These are phyloP conservation scores for Drosophila prosaltans DNA, from an alignment of 1,140 invertebrate genomes.

Conservation along the genomic window DNA sequence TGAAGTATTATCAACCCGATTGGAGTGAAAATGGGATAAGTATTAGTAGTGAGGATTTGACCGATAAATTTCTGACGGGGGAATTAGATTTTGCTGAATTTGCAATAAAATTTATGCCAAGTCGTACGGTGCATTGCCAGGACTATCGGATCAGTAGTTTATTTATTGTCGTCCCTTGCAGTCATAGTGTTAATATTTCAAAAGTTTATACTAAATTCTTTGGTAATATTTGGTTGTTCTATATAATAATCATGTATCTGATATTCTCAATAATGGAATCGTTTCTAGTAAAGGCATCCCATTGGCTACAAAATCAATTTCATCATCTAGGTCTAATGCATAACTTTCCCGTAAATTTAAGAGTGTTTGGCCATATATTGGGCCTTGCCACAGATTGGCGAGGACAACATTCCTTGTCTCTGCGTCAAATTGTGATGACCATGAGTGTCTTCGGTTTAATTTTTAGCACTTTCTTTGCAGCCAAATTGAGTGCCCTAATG, in stretches of 20 bases:
- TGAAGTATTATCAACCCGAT: not conserved
- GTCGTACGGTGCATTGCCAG: not conserved
- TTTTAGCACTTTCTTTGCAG: conserved; percentile 5
- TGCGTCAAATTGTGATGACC: conserved; percentile 4
- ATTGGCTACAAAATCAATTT: not conserved
- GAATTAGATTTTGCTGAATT: conserved; percentile 31
- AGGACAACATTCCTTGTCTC: not conserved
- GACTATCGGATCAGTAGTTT: not conserved
- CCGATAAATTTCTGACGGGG: not conserved
- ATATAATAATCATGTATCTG: not conserved
- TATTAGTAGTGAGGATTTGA: not conserved
- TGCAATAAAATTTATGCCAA: conserved; percentile 13
- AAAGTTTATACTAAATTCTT: not conserved
- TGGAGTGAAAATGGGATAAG: not conserved
- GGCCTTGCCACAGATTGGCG: not conserved
- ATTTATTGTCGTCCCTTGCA: conserved; percentile 9
- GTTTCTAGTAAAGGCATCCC: not conserved
- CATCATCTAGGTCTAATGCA: not conserved
- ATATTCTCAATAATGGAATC: not conserved
- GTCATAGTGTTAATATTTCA: not conserved
- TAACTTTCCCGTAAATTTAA: conserved; percentile 1
- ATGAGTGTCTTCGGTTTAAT: conserved; percentile 8
- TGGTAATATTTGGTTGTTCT: conserved; percentile 1
- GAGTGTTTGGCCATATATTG: conserved; percentile 16
- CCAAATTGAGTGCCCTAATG: conserved; percentile 14